Conservation (phyloP, 2,113 vertebrate species). For the Ia io region DNA sequence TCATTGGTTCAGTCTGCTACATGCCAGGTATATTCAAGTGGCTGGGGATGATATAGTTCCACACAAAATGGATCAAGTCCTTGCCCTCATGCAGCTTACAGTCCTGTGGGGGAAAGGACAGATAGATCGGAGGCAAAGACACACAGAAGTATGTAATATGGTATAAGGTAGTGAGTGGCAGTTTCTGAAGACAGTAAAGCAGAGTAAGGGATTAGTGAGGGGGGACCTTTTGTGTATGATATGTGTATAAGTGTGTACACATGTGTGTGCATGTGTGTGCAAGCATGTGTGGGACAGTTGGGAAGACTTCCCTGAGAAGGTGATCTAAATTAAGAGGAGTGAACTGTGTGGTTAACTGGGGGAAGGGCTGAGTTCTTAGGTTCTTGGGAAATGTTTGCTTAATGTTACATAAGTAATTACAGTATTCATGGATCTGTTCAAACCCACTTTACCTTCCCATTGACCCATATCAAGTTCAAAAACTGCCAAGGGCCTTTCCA, state of each 20-base stretch:
- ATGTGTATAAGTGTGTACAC: not conserved
- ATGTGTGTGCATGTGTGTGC: not conserved
- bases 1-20: not conserved
- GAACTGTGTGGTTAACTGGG: not conserved
- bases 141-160: not conserved
- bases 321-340: not conserved
- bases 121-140: not conserved
- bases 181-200: not conserved
- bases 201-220: not conserved
- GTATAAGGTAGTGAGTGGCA: not conserved
- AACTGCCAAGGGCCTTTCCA: not conserved
- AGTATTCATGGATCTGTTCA: not conserved
- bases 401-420: not conserved
- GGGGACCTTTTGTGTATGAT: not conserved
- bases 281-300: not conserved
- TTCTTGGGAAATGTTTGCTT: not conserved
- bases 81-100: not conserved
- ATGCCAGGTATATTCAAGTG: not conserved
- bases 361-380: not conserved
- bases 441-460: not conserved
- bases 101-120: not conserved
- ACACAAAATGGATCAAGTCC: not conserved
- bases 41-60: not conserved
- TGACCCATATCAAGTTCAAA: not conserved
- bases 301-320: not conserved